Base-by-base conservation (phyloP, 2,797 vertebrate genomes). In the Myripristis murdjan region DNA sequence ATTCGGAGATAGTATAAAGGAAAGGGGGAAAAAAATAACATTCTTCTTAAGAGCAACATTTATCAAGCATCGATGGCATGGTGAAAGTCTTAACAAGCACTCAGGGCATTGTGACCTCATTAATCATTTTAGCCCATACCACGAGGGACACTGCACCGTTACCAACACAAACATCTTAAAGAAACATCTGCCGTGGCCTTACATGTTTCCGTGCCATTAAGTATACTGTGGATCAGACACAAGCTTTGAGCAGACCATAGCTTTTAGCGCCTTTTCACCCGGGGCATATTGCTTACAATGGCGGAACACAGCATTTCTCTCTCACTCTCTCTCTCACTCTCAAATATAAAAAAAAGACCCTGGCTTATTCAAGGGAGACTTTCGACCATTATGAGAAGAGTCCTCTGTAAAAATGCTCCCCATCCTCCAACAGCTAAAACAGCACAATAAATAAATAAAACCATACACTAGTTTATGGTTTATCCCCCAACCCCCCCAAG, bases 251-350 rank as follows among this genome's bases (percentile, higher is more conserved):
- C 70, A 77, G 81, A 83, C 69, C 68, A 82, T 53, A 60, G 86
- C 88, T 93, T 94, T 92, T 91, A 93, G 88, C 77, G 51, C 73
- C 85, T 89, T 90, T 89, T 90, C 80, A 89, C 91, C 89, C 66
- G 43, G 24, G 87, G 92, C 76, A 15, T 77, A 83, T 89, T 92
- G 74, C 91, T 91, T 85, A 88, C 90, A 91, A 81, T 66, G 70
- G 70, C 77, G 80, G 73, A 87, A 78, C 73, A 75, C 53, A 57
- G 66, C 64, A 74, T 66, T 81, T 79, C 65, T 78, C 57, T 78
- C n/a, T n/a, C n/a, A n/a, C n/a, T n/a, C n/a, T n/a, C n/a, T n/a
- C n/a, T n/a, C n/a, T n/a, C n/a, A n/a, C n/a, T n/a, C n/a, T n/a
- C n/a, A 75, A 79, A 78, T 55, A 39, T 35, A 47, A 35, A 49